Evolutionary conservation across 2,113 vertebrate species (phyloP).

Genomic region (Hiodon tergisus): DNA sequence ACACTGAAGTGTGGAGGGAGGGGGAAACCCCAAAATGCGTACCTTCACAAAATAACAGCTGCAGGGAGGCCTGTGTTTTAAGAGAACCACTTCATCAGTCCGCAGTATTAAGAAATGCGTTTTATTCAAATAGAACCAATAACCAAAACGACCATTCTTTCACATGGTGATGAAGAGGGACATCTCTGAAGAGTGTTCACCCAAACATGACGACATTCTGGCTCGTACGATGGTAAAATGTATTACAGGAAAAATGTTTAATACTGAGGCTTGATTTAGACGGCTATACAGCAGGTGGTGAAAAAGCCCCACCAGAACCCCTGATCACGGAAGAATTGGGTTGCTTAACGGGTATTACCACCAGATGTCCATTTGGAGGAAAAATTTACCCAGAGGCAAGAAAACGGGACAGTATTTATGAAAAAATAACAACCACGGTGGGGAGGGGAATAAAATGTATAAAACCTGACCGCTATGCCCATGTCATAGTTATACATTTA

Average conservation of each 20-base stretch:
- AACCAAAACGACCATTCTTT: no score
- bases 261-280: neutral
- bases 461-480: no score
- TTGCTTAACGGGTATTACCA: constrained; percentile 76
- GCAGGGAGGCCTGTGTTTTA: neutral
- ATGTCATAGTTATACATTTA: no score
- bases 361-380: constrained; percentile 78
- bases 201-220: neutral
- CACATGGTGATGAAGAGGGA: neutral
- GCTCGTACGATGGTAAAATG: constrained; percentile 2
- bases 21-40: constrained; percentile 32
- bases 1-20: constrained; percentile 63
- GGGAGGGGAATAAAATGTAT: no score
- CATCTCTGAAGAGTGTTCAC: no score
- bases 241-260: neutral
- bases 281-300: constrained; percentile 64
- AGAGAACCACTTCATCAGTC: no score
- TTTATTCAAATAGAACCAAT: neutral
- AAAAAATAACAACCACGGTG: no score
- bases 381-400: constrained; percentile 56
- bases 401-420: constrained; percentile 26
- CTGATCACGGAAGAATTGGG: constrained; percentile 71
- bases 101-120: neutral
- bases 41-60: no score
- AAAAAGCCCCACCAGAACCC: constrained; percentile 72